Evolutionary conservation across 2,888 invertebrate species (phyloP), one percentile per base, ranked within the genome.

Genomic region (Apamea epomidion): DNA sequence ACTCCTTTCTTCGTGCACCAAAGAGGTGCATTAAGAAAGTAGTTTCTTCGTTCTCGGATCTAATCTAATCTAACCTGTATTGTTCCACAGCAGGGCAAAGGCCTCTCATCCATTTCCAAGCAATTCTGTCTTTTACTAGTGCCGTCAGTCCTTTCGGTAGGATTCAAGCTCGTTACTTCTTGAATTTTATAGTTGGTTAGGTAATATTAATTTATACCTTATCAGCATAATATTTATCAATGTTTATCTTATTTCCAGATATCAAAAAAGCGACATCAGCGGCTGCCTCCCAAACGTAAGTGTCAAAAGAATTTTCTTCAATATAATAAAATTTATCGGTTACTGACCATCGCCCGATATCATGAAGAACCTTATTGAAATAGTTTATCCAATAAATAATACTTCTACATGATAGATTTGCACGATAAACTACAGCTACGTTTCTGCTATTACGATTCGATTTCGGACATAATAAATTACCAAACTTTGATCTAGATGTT

Each of bases 201-300:
- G 1, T 16, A 68, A 69, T 45, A 21, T 25, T 70, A 25, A 51
- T 48, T 29, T 14, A 14, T 42, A 18, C n/a, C 1, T 25, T 37
- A 54, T 25, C 65, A 65, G 6, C 12, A 65, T 10, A 21, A 45
- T 78, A 48, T 62, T 78, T n/a, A 76, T 48, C 16, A 12, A 62
- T 8, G 3, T n/a, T 62, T 76, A 0, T 37, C 2, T 54, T 69
- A 37, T 42, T 83, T 87, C 1, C 83, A 84, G 83, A 84, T 87
- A 83, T 7, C 37, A 70, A 37, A 45, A 58, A 73, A 73, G 16
- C 8, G 0, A n/a, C 21, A 65, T 72, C 83, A 45, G 21, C 51
- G 1, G 65, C 32, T 67, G 67, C 48, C 70, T 58, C 12, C 84
- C n/a, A 87, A 84, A 87, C 45, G 83, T 84, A 87, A 84, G 83